Conservation (phyloP, 2,888 invertebrate genomes). For the Drosophila neonasuta region DNA sequence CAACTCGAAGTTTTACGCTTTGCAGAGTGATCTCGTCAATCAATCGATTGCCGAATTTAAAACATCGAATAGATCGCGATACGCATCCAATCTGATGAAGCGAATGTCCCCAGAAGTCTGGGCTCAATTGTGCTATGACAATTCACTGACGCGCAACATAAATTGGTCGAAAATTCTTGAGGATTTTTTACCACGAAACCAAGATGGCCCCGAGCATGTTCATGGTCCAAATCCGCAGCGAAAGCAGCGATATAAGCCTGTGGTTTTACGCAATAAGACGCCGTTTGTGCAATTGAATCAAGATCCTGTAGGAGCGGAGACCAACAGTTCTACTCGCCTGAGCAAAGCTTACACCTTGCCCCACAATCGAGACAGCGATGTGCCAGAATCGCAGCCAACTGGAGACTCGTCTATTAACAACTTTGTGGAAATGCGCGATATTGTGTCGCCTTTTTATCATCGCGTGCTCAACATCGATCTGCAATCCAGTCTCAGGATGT, state of each 20-base stretch:
- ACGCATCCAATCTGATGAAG: neutral
- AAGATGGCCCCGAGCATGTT: too few species aligned
- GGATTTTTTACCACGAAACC: neutral
- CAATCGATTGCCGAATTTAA: neutral
- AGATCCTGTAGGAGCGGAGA: neutral
- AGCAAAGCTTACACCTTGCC: conserved; percentile 15
- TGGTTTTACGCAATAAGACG: conserved; percentile 3
- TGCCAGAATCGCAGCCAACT: neutral
- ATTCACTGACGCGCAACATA: neutral
- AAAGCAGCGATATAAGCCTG: neutral
- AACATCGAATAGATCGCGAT: neutral
- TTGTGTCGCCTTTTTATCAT: neutral
- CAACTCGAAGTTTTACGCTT: too few species aligned
- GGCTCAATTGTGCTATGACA: neutral
- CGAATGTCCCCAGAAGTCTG: neutral
- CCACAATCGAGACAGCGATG: conserved; percentile 2
- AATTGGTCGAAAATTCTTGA: neutral
- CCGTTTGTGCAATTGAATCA: neutral
- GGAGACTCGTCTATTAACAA: conserved; percentile 4
- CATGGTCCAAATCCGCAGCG: neutral
- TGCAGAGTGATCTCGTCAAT: too few species aligned
- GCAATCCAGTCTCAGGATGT: neutral
- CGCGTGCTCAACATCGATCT: neutral
- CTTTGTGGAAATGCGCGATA: neutral
- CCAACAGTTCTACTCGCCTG: neutral